These are phyloP conservation scores for Catostomus latipinnis DNA, from an alignment of 2,797 vertebrate species.

Conservation along the genomic window DNA sequence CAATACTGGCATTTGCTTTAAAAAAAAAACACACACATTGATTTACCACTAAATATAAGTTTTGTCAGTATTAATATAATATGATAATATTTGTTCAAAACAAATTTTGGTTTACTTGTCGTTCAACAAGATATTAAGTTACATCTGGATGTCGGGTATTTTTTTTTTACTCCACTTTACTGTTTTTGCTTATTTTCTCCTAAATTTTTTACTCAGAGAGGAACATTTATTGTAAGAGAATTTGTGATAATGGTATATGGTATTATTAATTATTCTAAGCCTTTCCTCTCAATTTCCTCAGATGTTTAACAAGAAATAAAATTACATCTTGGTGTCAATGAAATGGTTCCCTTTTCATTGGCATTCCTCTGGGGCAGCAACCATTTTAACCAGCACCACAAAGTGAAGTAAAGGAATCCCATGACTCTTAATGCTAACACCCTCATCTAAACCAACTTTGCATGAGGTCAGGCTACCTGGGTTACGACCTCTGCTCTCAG, in stretches of 20 bases:
- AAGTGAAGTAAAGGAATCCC: conserved; percentile 47
- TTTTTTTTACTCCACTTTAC: neutral
- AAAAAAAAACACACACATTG: no score
- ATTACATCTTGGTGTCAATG: conserved; percentile 27
- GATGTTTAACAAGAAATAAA: conserved; percentile 33
- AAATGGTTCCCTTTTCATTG: conserved; percentile 20
- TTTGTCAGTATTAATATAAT: no score
- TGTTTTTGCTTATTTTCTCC: neutral
- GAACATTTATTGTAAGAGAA: neutral
- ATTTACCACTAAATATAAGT: no score
- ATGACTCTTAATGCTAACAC: conserved; percentile 45
- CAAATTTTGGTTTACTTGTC: no score
- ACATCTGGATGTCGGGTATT: no score
- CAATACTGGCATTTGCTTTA: no score
- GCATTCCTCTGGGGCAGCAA: conserved; percentile 25
- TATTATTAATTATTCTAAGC: neutral
- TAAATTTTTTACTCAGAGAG: neutral
- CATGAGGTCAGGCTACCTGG: conserved; percentile 84
- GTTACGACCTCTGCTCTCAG: conserved; percentile 89
- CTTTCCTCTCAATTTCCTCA: conserved; percentile 21
- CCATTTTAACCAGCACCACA: neutral
- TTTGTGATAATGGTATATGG: neutral
- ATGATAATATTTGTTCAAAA: no score
- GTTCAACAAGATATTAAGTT: no score
- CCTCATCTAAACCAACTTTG: conserved; percentile 70